These are phyloP conservation scores for Meta bourneti DNA, from an alignment of 2,888 invertebrate species.

Conservation along the genomic window DNA sequence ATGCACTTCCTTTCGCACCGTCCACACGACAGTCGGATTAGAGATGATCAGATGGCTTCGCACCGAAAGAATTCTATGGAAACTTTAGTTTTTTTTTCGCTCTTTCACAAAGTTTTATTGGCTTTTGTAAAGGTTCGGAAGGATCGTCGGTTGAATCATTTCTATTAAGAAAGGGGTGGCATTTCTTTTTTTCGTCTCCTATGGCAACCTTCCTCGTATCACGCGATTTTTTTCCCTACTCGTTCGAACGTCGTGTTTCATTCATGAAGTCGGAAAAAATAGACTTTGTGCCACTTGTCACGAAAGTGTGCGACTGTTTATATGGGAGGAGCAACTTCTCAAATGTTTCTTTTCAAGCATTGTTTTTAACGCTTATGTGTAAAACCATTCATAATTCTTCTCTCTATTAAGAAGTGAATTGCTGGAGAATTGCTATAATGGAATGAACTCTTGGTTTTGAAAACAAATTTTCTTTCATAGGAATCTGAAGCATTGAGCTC, in stretches of 20 bases:
- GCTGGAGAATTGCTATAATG: too few species aligned
- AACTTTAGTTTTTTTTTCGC: neutral
- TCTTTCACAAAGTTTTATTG: neutral
- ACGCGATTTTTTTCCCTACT: constrained; percentile 10
- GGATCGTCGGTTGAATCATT: constrained; percentile 37
- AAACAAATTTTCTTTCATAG: neutral
- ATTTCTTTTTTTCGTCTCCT: neutral
- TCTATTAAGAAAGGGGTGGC: constrained; percentile 18
- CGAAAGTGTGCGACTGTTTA: constrained; percentile 14
- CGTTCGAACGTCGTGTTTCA: neutral
- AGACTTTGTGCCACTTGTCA: constrained; percentile 29
- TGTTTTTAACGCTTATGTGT: neutral
- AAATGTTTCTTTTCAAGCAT: neutral
- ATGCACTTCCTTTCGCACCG: constrained; percentile 27
- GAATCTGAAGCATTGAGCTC: too few species aligned
- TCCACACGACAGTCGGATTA: constrained; percentile 51
- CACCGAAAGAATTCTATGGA: constrained; percentile 36
- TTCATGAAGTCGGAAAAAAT: constrained; percentile 24
- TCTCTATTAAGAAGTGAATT: too few species aligned
- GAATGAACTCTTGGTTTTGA: too few species aligned
- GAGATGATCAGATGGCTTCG: constrained; percentile 59
- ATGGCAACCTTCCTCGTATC: neutral
- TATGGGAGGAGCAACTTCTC: neutral
- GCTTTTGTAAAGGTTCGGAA: constrained; percentile 13
- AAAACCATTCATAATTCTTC: neutral